Evolutionary conservation across 2,797 vertebrate species (phyloP), one percentile per base, ranked within the genome.

Genomic region (Caiman crocodilus): DNA sequence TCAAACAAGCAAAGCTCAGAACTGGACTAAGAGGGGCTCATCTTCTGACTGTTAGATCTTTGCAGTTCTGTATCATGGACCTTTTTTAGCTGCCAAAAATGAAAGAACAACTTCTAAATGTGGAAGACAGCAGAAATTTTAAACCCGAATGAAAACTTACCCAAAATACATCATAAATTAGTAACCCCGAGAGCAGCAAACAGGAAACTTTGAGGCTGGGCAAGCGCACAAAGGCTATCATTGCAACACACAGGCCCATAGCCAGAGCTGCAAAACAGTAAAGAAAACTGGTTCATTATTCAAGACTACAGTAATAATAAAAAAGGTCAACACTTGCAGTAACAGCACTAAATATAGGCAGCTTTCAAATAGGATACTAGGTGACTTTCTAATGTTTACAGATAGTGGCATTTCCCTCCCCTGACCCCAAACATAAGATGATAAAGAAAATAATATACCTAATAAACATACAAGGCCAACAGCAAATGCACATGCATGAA

Each of bases 101-200:
- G 79, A 90, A 73, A 75, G 88, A 57, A 59, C 81, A 4, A 3
- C 59, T 58, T 60, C 92, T 75, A 87, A 87, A 96, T 79, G 82
- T 74, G 75, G 82, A 79, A 77, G 67, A 74, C 55, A 87, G 35
- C 50, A 81, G 79, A 14, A n/a, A 50, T 85, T 89, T 73, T 30
- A 86, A 26, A 92, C 76, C 76, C 79, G 93, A 92, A 92, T 10
- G 59, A 58, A 93, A 81, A 98, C 99, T 98, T 98, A 99, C 99
- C 99, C 99, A 99, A 97, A 99, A 99, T 80, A 99, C 99, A 95
- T 99, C 99, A 90, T 99, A 99, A 97, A 99, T 99, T 96, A 99
- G 99, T 85, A 99, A 98, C 92, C 99, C 99, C 59, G 99, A 99
- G 96, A 99, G 98, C 79, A 99, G 98, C 98, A 99, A 98, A 97